phyloP scores from a whole-genome alignment of 2,797 vertebrate genomes.

The Pangasius krempfi region DNA sequence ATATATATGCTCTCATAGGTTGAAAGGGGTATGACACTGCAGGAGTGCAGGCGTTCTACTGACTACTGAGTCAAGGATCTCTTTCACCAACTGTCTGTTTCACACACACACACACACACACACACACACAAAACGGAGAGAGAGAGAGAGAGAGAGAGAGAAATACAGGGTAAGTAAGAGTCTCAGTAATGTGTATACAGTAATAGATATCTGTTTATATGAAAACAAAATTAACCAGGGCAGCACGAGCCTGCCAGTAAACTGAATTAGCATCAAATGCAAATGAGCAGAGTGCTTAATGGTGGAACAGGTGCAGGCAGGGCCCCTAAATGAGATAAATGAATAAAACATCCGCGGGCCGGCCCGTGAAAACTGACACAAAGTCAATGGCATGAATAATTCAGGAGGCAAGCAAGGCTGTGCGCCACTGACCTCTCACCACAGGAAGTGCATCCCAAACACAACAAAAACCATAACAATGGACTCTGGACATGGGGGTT shows the following conservation, averaged over 20 bases:
- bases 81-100: slow-evolving; percentile 12
- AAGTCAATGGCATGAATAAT: slow-evolving; percentile 98
- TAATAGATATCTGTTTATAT: slow-evolving; percentile 54
- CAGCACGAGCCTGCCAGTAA: slow-evolving; percentile 67
- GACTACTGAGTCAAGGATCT: not conserved
- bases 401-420: slow-evolving; percentile 83
- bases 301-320: slow-evolving; percentile 93
- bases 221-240: slow-evolving; percentile 55
- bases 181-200: slow-evolving; percentile 22
- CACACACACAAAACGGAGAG: slow-evolving; percentile 46
- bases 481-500: slow-evolving; percentile 55
- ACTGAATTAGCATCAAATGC: slow-evolving; percentile 97
- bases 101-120: slow-evolving; percentile 57
- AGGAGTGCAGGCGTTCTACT: not conserved
- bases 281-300: slow-evolving; percentile 93
- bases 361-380: slow-evolving; percentile 81
- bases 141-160: slow-evolving; percentile 9
- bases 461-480: slow-evolving; percentile 62
- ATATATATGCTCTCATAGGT: not conserved
- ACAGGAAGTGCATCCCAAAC: slow-evolving; percentile 74
- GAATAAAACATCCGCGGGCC: slow-evolving; percentile 92
- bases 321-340: slow-evolving; percentile 98
- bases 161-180: slow-evolving; percentile 50
- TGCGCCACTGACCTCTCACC: slow-evolving; percentile 87
- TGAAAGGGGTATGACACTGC: not conserved